A percentile compares a stretch with the other conserved stretches of the same genome.
These are phyloP conservation scores for Abrostola tripartita DNA, from an alignment of 2,888 invertebrate genomes.

Conservation along the genomic window DNA sequence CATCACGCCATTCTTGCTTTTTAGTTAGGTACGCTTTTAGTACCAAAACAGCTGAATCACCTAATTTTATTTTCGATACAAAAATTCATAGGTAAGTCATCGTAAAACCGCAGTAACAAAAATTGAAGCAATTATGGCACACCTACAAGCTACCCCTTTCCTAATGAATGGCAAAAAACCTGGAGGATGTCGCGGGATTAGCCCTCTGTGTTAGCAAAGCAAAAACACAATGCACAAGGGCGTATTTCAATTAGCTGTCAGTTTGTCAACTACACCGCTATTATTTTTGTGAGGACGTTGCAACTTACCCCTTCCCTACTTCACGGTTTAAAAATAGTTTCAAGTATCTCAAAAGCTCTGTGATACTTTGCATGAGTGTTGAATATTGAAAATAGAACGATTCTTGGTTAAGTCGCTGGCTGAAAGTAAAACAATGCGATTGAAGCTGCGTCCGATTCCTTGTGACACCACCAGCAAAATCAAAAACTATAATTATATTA, in stretches of 20 bases:
- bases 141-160: slow-evolving; percentile 75
- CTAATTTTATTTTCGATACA: background rate
- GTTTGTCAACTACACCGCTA: slow-evolving; percentile 82
- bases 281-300: slow-evolving; percentile 65
- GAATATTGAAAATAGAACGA: slow-evolving; percentile 8
- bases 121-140: slow-evolving; percentile 67
- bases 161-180: slow-evolving; percentile 71
- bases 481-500: no score
- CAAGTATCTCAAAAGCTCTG: slow-evolving; percentile 44
- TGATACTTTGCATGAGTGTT: slow-evolving; percentile 41
- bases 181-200: slow-evolving; percentile 80
- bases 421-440: slow-evolving; percentile 15
- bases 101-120: slow-evolving; percentile 33
- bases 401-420: slow-evolving; percentile 2
- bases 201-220: slow-evolving; percentile 76
- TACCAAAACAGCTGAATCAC: background rate
- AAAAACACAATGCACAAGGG: slow-evolving; percentile 85
- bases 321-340: slow-evolving; percentile 52
- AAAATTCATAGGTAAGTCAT: no score
- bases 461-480: no score
- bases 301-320: slow-evolving; percentile 49
- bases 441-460: background rate
- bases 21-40: background rate
- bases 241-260: slow-evolving; percentile 88
- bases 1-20: no score